Evolutionary conservation across 2,888 invertebrate genomes (phyloP).

Genomic region (Plemyria rubiginata): DNA sequence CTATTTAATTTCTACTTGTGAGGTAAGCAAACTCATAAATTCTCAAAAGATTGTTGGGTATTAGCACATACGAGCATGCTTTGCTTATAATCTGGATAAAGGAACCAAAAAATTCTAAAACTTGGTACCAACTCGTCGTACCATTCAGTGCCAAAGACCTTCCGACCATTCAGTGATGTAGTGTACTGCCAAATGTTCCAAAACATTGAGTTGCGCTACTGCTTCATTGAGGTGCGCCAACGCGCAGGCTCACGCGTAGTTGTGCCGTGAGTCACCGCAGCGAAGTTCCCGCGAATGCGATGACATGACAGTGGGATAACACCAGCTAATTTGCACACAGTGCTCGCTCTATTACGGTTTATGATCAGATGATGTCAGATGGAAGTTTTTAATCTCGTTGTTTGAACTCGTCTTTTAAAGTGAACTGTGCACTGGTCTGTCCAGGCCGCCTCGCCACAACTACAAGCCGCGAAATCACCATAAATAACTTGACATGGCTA

Average conservation of each 20-base stretch:
- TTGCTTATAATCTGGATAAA: no score
- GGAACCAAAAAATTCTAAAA: neutral
- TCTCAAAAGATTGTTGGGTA: no score
- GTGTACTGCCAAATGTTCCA: slow-evolving; percentile 3
- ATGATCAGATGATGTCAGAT: slow-evolving; percentile 14
- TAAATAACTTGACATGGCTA: slow-evolving; percentile 1
- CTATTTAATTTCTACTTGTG: no score
- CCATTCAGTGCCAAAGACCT: slow-evolving; percentile 4
- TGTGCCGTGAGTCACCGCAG: slow-evolving; percentile 13
- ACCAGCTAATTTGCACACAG: slow-evolving; percentile 18
- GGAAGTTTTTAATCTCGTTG: neutral
- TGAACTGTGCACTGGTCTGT: no score
- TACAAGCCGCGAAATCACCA: neutral
- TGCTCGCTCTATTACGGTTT: neutral
- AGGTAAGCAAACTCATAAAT: no score
- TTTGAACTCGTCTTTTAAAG: neutral
- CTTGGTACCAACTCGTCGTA: no score
- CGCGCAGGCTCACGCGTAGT: slow-evolving; percentile 1
- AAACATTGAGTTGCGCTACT: slow-evolving; percentile 3
- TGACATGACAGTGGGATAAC: slow-evolving; percentile 1
- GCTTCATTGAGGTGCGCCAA: neutral
- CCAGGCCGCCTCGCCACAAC: no score
- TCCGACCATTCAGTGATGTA: slow-evolving; percentile 1
- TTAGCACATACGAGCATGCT: no score
- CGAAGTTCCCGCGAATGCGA: slow-evolving; percentile 11